Evolutionary conservation across 2,797 vertebrate species (phyloP), one percentile per base, ranked within the genome.

Genomic region (Cercopithecus hamlyni): DNA sequence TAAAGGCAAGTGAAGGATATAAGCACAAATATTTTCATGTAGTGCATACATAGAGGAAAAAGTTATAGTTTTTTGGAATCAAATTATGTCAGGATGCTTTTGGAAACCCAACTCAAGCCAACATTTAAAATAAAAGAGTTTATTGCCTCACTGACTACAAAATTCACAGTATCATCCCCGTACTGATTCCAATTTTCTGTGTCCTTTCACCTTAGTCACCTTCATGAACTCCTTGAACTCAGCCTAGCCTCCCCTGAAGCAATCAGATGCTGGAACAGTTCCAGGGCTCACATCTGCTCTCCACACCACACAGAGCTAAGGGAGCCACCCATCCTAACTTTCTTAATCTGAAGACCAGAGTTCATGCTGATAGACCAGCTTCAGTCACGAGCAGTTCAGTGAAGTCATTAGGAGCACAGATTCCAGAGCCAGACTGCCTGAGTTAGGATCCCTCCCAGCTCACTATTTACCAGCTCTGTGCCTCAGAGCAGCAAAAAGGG

Each of bases 231-330:
- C 76, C 93, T 90, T 95, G 82, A 67, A 90, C 67, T 83, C 75
- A n/a, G n/a, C 64, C 85, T 45, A 1, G 20, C 50, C 76, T 93
- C 72, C 50, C 90, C 61, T 86, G 85, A 94, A 88, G n/a, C 45
- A 58, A 19, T 41, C 58, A 88, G 50, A 61, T 52, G n/a, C 73
- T 80, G 77, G 86, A 86, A 24, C 50, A 1, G 4, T 36, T 76
- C 85, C 85, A 90, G n/a, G 48, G 52, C 55, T 93, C 90, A 82
- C 77, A 95, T 95, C 88, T 95, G 58, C 55, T 94, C 33, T 30
- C 67, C 89, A 82, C 2, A 52, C 52, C 79, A 89, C 67, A 79
- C 58, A 48, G 58, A 57, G n/a, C 11, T 39, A 92, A 84, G 43
- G 1, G 30, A 90, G 58, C 41, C 64, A 19, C 39, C 61, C 52